Evolutionary conservation across 2,888 invertebrate genomes (phyloP).

Genomic region (Stratiomys singularior): DNA sequence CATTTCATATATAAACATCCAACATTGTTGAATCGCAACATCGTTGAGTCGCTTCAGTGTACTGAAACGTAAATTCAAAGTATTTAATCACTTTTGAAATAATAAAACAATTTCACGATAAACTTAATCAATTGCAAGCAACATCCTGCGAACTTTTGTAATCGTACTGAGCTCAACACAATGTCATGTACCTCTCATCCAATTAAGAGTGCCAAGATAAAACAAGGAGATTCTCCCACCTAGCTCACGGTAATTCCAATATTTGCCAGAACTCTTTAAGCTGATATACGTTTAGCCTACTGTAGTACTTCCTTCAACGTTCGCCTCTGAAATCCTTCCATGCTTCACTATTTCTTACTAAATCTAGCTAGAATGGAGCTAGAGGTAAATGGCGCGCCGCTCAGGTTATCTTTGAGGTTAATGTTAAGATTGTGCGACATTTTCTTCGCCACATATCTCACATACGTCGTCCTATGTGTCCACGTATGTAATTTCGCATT

Average conservation of each 20-base stretch:
- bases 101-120: background rate
- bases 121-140: slow-evolving; percentile 30
- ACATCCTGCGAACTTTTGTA: slow-evolving; percentile 46
- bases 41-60: too few relatives aligned
- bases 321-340: background rate
- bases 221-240: slow-evolving; percentile 51
- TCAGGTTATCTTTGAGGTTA: slow-evolving; percentile 34
- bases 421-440: slow-evolving; percentile 47
- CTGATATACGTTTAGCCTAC: background rate
- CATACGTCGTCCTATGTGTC: slow-evolving; percentile 28
- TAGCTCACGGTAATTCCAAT: slow-evolving; percentile 48
- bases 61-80: too few relatives aligned
- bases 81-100: background rate
- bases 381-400: background rate
- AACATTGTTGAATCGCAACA: too few relatives aligned
- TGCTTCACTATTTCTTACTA: background rate
- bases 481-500: slow-evolving; percentile 49
- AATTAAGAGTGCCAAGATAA: slow-evolving; percentile 50
- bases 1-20: too few relatives aligned
- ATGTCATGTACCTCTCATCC: slow-evolving; percentile 50
- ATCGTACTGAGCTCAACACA: slow-evolving; percentile 28
- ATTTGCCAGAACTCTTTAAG: background rate
- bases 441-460: slow-evolving; percentile 38
- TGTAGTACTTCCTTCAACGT: background rate
- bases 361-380: background rate